Evolutionary conservation across 1,140 invertebrate species (phyloP).

Genomic region (Heliconius himera): DNA sequence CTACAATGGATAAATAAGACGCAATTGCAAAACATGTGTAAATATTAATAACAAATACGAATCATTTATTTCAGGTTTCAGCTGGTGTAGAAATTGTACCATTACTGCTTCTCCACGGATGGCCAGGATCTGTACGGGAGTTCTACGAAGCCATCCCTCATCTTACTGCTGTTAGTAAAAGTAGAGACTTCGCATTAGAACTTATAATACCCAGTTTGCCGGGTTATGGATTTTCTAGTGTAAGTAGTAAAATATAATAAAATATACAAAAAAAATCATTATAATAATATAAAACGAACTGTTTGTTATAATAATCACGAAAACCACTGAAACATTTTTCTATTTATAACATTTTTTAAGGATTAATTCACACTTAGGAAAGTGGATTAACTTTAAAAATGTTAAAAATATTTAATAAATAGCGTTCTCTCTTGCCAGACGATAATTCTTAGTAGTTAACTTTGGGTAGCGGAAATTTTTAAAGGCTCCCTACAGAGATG

Average conservation of each 20-base stretch:
- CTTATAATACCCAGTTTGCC: conserved; percentile 91
- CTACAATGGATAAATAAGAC: background rate
- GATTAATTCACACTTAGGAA: no score
- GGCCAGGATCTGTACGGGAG: conserved; percentile 94
- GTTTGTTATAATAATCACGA: no score
- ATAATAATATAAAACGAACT: no score
- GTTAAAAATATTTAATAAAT: no score
- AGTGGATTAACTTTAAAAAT: no score
- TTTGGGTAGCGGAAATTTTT: no score
- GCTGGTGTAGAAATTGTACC: conserved; percentile 83
- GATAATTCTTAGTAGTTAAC: no score
- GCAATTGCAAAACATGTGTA: background rate
- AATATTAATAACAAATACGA: background rate
- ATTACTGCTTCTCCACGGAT: conserved; percentile 91
- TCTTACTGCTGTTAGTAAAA: conserved; percentile 83
- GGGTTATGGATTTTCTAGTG: conserved; percentile 93
- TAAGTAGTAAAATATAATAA: conserved; percentile 48
- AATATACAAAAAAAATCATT: no score
- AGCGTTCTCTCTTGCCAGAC: no score
- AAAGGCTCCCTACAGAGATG: no score
- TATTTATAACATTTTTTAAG: no score
- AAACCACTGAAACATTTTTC: no score
- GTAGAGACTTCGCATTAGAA: conserved; percentile 88
- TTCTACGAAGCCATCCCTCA: conserved; percentile 91
- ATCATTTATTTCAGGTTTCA: conserved; percentile 43